These are phyloP conservation scores for Alentia gelatinosa DNA, from an alignment of 2,888 invertebrate genomes.

Conservation along the genomic window DNA sequence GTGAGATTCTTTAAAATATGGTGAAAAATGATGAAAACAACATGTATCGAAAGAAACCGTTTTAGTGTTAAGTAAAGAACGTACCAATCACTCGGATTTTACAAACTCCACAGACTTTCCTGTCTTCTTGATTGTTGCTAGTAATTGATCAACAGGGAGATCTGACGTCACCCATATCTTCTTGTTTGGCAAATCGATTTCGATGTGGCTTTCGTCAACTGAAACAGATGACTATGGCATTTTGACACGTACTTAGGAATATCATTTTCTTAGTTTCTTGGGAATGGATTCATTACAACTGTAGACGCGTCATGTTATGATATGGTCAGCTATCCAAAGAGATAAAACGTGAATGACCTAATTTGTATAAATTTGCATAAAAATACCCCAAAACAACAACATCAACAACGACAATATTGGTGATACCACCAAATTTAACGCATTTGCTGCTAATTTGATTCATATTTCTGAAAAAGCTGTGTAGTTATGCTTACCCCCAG, in stretches of 20 bases:
- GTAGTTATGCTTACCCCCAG: background rate
- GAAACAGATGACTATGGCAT: background rate
- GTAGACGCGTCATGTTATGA: background rate
- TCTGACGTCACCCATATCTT: conserved; percentile 79
- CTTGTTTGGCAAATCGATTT: conserved; percentile 77
- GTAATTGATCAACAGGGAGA: conserved; percentile 75
- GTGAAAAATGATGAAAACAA: too few species aligned
- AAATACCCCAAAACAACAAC: background rate
- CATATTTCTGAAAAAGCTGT: background rate
- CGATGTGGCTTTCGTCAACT: conserved; percentile 71
- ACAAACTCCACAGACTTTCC: conserved; percentile 74
- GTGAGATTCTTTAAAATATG: too few species aligned
- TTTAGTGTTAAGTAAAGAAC: too few species aligned
- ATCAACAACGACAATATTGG: background rate
- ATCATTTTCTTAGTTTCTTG: background rate
- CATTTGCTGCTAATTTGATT: background rate
- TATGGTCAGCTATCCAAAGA: background rate
- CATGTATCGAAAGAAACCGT: too few species aligned
- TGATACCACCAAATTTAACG: background rate
- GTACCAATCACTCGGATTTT: too few species aligned
- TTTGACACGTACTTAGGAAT: background rate
- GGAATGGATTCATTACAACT: background rate
- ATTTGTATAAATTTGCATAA: background rate
- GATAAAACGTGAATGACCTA: background rate
- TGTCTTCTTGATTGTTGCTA: conserved; percentile 80